phyloP scores from a whole-genome alignment of 2,888 invertebrate species.

The Ypsolopha sequella region DNA sequence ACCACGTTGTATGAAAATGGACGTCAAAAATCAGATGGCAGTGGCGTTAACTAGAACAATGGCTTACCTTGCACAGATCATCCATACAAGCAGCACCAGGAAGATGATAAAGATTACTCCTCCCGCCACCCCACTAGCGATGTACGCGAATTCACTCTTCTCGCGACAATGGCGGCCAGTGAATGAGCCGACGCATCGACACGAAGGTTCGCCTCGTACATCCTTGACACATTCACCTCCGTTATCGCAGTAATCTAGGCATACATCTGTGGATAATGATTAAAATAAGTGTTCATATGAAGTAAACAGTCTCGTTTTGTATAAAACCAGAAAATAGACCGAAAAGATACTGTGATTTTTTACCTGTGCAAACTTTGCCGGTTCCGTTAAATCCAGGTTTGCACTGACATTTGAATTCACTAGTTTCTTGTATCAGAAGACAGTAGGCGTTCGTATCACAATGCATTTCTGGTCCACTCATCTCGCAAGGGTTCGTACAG shows the following conservation, averaged over 20 bases:
- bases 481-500: slow-evolving; percentile 93
- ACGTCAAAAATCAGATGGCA: too few relatives aligned
- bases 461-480: slow-evolving; percentile 83
- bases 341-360: slow-evolving; percentile 17
- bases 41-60: too few relatives aligned
- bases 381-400: slow-evolving; percentile 94
- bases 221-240: slow-evolving; percentile 91
- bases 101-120: slow-evolving; percentile 95
- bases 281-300: too few relatives aligned
- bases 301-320: too few relatives aligned
- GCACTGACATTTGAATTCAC: slow-evolving; percentile 91
- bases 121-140: slow-evolving; percentile 93
- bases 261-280: slow-evolving; percentile 73
- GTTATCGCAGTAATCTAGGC: slow-evolving; percentile 89
- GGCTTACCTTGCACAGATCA: slow-evolving; percentile 90
- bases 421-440: slow-evolving; percentile 83
- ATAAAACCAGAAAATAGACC: too few relatives aligned
- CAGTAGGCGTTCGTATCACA: slow-evolving; percentile 92
- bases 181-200: slow-evolving; percentile 92
- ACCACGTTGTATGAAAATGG: too few relatives aligned
- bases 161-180: slow-evolving; percentile 90
- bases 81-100: slow-evolving; percentile 94
- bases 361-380: slow-evolving; percentile 80
- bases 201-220: slow-evolving; percentile 84
- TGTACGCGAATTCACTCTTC: slow-evolving; percentile 95